These are phyloP conservation scores for Drosophila dives DNA, from an alignment of 2,888 invertebrate genomes.

Conservation along the genomic window DNA sequence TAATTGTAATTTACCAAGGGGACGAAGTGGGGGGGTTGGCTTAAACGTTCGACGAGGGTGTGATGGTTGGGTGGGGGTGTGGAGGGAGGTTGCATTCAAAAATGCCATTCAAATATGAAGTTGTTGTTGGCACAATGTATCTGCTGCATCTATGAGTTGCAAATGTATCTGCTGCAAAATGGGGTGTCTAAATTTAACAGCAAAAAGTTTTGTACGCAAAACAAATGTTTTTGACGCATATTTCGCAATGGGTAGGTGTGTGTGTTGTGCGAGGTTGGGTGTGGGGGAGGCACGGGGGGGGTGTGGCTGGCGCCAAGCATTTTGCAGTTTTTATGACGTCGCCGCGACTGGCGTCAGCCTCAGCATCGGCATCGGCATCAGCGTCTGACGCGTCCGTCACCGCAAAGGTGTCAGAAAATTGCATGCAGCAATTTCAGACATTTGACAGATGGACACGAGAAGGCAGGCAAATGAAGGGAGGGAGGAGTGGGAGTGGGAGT, in stretches of 20 bases:
- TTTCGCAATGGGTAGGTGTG: slow-evolving; percentile 16
- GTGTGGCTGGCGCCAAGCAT: slow-evolving; percentile 62
- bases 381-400: slow-evolving; percentile 63
- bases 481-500: slow-evolving; percentile 8
- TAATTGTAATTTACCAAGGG: slow-evolving; percentile 47
- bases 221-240: slow-evolving; percentile 67
- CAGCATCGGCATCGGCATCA: slow-evolving; percentile 39
- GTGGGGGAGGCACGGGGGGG: not conserved
- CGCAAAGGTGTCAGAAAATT: slow-evolving; percentile 76
- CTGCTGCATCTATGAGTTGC: slow-evolving; percentile 24
- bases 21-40: not conserved
- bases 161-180: slow-evolving; percentile 33
- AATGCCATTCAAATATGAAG: slow-evolving; percentile 50
- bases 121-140: slow-evolving; percentile 45
- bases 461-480: slow-evolving; percentile 24
- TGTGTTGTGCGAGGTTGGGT: not conserved
- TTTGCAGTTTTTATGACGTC: slow-evolving; percentile 66
- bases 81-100: not conserved
- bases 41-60: not conserved
- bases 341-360: slow-evolving; percentile 42
- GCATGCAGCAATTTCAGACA: slow-evolving; percentile 61
- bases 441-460: slow-evolving; percentile 68
- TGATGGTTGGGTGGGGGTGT: not conserved
- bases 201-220: slow-evolving; percentile 50
- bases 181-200: slow-evolving; percentile 66